Evolutionary conservation across 2,113 vertebrate genomes (phyloP).

Genomic region (Sterrhoptilus dennistouni): DNA sequence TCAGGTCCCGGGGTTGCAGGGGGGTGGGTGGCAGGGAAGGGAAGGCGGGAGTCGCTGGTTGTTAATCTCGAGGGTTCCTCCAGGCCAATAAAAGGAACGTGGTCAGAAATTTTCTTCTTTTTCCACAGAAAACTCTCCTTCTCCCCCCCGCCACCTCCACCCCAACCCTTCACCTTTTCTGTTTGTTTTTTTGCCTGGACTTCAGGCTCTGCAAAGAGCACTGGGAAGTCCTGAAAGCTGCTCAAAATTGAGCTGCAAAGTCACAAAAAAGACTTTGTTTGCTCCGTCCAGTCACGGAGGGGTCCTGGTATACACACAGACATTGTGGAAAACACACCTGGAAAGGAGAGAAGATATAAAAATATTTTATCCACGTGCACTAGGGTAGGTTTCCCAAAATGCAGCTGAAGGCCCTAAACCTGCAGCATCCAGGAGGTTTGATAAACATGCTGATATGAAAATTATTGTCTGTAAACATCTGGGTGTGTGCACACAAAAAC

Average conservation of each 20-base stretch:
- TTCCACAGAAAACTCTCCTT: background rate
- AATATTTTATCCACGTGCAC: background rate
- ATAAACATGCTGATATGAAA: background rate
- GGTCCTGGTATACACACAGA: background rate
- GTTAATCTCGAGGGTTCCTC: conserved; percentile 64
- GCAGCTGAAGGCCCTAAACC: background rate
- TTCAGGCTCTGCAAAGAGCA: background rate
- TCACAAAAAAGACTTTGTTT: conserved; percentile 57
- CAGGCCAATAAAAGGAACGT: conserved; percentile 58
- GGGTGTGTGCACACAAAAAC: background rate
- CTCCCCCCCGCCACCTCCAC: no score
- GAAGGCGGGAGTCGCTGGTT: background rate
- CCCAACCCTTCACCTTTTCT: background rate
- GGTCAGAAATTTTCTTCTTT: conserved; percentile 44
- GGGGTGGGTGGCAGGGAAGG: conserved; percentile 17
- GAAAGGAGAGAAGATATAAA: background rate
- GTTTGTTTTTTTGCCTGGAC: conserved; percentile 32
- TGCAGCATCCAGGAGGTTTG: background rate
- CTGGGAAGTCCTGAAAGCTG: background rate
- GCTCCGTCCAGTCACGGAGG: rapidly evolving
- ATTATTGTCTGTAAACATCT: background rate
- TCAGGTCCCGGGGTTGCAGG: conserved; percentile 46
- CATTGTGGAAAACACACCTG: background rate
- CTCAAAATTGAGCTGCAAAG: background rate
- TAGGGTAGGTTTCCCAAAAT: background rate